phyloP scores from a whole-genome alignment of 2,797 vertebrate species.

The Brachymystax lenok region DNA sequence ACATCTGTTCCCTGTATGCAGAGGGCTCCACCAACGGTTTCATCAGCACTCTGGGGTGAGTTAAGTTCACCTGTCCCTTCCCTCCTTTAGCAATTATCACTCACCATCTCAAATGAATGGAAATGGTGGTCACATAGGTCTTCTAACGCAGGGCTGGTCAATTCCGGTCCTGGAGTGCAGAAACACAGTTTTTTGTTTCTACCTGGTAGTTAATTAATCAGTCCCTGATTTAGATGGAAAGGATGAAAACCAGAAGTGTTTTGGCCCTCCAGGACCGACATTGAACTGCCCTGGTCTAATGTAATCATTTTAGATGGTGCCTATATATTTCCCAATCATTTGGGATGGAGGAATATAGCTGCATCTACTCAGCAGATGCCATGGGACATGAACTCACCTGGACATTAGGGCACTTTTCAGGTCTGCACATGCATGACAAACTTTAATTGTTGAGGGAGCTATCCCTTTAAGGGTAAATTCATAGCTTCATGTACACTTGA shows the following conservation, averaged over 20 bases:
- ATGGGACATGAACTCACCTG: background rate
- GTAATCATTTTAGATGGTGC: background rate
- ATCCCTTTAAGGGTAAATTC: background rate
- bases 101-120: background rate
- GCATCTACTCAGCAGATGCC: background rate
- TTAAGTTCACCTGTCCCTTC: background rate
- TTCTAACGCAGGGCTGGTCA: no score
- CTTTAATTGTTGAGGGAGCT: background rate
- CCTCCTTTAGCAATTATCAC: no score
- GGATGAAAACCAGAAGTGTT: no score
- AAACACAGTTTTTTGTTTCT: no score
- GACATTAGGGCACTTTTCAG: background rate
- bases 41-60: conserved; percentile 72
- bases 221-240: no score
- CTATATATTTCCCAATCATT: background rate
- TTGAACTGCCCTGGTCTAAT: no score
- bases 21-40: conserved; percentile 90
- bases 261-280: no score
- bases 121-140: background rate
- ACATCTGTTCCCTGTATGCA: conserved; percentile 89
- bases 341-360: background rate
- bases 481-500: background rate
- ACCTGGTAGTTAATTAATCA: no score
- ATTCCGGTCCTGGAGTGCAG: no score
- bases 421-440: no score